These are phyloP conservation scores for Numenius arquata DNA, from an alignment of 2,113 vertebrate genomes.

Conservation along the genomic window DNA sequence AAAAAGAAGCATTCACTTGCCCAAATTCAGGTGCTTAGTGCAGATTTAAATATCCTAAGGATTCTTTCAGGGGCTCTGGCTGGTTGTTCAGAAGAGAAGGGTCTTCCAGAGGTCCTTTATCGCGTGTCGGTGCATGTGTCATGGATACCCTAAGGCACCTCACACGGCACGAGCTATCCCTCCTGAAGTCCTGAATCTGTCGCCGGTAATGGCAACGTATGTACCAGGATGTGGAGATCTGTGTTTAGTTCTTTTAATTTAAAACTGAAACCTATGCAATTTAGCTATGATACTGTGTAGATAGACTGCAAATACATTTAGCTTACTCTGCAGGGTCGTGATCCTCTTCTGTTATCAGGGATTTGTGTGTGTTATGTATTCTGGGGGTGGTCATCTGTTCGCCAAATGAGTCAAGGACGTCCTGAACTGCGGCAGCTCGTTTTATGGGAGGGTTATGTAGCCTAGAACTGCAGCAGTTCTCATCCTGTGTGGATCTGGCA, in stretches of 20 bases:
- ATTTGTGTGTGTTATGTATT: neutral
- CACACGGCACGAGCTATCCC: neutral
- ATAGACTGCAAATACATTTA: neutral
- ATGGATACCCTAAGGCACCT: neutral
- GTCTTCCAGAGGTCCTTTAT: neutral
- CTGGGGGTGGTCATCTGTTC: neutral
- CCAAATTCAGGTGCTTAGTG: neutral
- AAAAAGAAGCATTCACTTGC: neutral
- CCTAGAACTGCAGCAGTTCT: neutral
- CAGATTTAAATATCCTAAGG: neutral
- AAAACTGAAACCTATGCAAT: neutral
- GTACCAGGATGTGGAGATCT: neutral
- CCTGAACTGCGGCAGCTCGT: neutral
- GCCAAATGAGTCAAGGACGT: neutral
- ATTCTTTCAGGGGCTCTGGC: neutral
- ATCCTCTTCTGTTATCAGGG: neutral
- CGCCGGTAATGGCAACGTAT: neutral
- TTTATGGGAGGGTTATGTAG: neutral
- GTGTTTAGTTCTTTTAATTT: neutral
- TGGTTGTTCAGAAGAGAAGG: neutral
- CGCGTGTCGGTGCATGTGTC: accelerated
- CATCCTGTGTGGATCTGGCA: neutral
- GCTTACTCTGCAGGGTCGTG: neutral
- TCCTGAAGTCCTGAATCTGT: neutral
- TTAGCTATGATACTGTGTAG: neutral